Evolutionary conservation across 2,888 invertebrate species (phyloP).

Genomic region (Bombyx huttoni): DNA sequence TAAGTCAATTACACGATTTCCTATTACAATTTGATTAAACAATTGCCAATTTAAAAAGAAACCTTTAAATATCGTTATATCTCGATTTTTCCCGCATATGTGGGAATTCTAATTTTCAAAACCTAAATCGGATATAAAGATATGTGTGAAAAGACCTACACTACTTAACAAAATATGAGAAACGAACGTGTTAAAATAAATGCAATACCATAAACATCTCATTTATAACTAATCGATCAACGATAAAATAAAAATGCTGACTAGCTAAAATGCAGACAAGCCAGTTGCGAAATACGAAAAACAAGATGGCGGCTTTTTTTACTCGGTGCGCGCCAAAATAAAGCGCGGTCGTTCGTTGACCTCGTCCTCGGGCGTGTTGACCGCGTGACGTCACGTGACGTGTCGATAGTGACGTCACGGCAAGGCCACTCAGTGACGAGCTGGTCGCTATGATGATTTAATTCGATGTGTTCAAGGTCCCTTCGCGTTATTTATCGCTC

Average conservation of each 20-base stretch:
- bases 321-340: slow-evolving; percentile 54
- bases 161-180: too few relatives aligned
- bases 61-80: too few relatives aligned
- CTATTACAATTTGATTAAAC: too few relatives aligned
- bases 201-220: slow-evolving; percentile 11
- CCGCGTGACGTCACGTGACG: slow-evolving; percentile 46
- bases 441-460: slow-evolving; percentile 28
- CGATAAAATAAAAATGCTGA: slow-evolving; percentile 12
- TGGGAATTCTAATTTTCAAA: too few relatives aligned
- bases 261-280: slow-evolving; percentile 4
- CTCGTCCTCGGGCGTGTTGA: slow-evolving; percentile 35
- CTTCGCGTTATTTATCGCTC: slow-evolving; percentile 30
- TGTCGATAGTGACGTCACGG: slow-evolving; percentile 40
- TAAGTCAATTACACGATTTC: too few relatives aligned
- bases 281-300: slow-evolving; percentile 24
- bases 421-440: slow-evolving; percentile 19
- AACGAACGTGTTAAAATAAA: slow-evolving; percentile 3
- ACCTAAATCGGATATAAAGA: too few relatives aligned
- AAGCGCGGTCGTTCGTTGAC: slow-evolving; percentile 65
- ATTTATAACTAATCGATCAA: slow-evolving; percentile 21
- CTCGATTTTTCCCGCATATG: too few relatives aligned
- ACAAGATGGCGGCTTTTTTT: slow-evolving; percentile 45
- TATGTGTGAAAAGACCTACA: too few relatives aligned
- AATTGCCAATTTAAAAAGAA: too few relatives aligned
- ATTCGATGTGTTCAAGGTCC: slow-evolving; percentile 37